phyloP scores from a whole-genome alignment of 2,888 invertebrate genomes.

The Pilophorus perplexus region DNA sequence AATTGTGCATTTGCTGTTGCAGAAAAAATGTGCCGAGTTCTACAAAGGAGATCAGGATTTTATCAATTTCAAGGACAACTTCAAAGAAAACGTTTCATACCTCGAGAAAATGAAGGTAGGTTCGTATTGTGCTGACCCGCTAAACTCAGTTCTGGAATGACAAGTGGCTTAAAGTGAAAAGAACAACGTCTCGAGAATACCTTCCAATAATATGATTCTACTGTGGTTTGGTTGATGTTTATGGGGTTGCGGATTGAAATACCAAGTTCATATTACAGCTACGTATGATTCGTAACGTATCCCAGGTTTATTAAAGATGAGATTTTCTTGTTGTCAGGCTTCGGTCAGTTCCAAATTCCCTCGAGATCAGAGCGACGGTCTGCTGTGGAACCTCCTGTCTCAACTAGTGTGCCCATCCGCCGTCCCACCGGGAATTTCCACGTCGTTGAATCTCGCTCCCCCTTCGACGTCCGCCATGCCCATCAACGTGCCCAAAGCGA shows the following conservation, averaged over 20 bases:
- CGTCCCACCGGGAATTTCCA: neutral
- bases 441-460: neutral
- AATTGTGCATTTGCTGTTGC: no score
- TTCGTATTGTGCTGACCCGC: no score
- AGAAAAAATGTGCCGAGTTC: constrained; percentile 78
- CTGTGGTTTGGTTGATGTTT: no score
- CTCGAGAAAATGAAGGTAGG: constrained; percentile 75
- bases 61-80: constrained; percentile 65
- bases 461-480: constrained; percentile 32
- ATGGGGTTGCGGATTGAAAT: no score
- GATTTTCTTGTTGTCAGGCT: no score
- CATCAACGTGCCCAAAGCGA: constrained; percentile 29
- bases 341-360: constrained; percentile 79
- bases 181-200: no score
- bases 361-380: constrained; percentile 71
- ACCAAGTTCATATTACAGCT: no score
- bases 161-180: no score
- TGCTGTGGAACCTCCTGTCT: constrained; percentile 75
- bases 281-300: no score
- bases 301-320: no score
- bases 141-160: no score
- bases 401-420: constrained; percentile 64
- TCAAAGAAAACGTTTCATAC: constrained; percentile 69
- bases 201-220: no score
- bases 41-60: constrained; percentile 70